Percentiles rank a stretch among this genome's conserved stretches.
phyloP scores from a whole-genome alignment of 2,888 invertebrate genomes.

The Balanococcus diminutus region DNA sequence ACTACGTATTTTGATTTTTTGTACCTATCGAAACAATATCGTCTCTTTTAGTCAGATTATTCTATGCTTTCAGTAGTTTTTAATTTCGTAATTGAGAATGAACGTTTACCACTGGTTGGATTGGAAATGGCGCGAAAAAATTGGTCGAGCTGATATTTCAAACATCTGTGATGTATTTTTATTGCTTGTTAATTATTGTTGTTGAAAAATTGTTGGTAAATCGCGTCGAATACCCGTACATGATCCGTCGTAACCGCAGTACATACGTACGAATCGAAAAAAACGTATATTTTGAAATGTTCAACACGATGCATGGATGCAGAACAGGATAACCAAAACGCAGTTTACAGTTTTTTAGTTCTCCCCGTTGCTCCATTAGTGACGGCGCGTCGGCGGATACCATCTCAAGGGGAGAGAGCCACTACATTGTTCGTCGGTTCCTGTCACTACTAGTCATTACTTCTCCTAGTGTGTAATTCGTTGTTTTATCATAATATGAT shows the following conservation, averaged over 20 bases:
- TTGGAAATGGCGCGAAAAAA: background rate
- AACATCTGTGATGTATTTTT: background rate
- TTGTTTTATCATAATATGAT: slow-evolving; percentile 47
- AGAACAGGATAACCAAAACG: slow-evolving; percentile 28
- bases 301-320: background rate
- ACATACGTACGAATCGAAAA: no score
- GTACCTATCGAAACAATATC: no score
- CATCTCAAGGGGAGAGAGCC: slow-evolving; percentile 56
- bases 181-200: background rate
- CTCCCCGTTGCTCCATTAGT: slow-evolving; percentile 56
- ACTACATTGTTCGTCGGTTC: slow-evolving; percentile 50
- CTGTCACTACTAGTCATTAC: slow-evolving; percentile 56
- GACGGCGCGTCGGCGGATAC: slow-evolving; percentile 44
- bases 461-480: slow-evolving; percentile 56
- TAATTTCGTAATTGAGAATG: slow-evolving; percentile 16
- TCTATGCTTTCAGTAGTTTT: slow-evolving; percentile 17
- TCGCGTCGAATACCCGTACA: slow-evolving; percentile 36
- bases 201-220: background rate
- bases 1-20: no score
- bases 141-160: background rate
- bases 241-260: background rate
- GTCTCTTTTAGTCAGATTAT: background rate
- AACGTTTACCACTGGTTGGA: background rate
- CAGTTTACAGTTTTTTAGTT: slow-evolving; percentile 49
- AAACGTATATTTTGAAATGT: background rate